These are phyloP conservation scores for Noctua janthe DNA, from an alignment of 2,888 invertebrate species.

Conservation along the genomic window DNA sequence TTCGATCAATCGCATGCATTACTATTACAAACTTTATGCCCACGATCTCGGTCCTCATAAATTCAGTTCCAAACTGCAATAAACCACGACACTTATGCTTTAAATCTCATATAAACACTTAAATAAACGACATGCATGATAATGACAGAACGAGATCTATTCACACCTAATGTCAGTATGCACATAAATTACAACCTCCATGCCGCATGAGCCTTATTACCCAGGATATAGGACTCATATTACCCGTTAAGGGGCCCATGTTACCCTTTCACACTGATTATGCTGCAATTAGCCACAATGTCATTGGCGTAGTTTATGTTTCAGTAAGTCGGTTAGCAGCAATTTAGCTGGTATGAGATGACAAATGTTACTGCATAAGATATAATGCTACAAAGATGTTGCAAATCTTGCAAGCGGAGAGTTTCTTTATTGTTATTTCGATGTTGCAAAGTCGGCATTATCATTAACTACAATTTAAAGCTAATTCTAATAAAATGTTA, in stretches of 20 bases:
- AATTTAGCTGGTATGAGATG: conserved; percentile 51
- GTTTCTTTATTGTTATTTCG: background rate
- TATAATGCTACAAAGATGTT: conserved; percentile 4
- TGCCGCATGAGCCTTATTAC: conserved; percentile 52
- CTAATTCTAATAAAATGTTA: background rate
- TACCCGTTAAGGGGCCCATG: conserved; percentile 43
- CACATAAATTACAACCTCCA: conserved; percentile 70
- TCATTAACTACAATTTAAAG: background rate
- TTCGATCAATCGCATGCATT: background rate
- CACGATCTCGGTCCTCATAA: conserved; percentile 37
- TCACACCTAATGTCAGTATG: conserved; percentile 72
- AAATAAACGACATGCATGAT: conserved; percentile 51
- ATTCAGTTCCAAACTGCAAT: conserved; percentile 34
- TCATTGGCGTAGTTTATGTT: conserved; percentile 65
- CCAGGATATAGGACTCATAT: conserved; percentile 54
- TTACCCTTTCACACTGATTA: conserved; percentile 72
- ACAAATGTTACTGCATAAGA: conserved; percentile 37
- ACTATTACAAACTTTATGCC: background rate
- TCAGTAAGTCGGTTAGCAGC: conserved; percentile 47
- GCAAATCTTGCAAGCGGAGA: background rate
- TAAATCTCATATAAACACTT: conserved; percentile 57
- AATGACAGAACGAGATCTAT: conserved; percentile 71
- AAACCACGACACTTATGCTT: conserved; percentile 41
- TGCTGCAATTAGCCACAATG: conserved; percentile 70
- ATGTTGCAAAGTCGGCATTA: background rate